Conservation (phyloP, 1,140 invertebrate species). For the Bombus waltoni region DNA sequence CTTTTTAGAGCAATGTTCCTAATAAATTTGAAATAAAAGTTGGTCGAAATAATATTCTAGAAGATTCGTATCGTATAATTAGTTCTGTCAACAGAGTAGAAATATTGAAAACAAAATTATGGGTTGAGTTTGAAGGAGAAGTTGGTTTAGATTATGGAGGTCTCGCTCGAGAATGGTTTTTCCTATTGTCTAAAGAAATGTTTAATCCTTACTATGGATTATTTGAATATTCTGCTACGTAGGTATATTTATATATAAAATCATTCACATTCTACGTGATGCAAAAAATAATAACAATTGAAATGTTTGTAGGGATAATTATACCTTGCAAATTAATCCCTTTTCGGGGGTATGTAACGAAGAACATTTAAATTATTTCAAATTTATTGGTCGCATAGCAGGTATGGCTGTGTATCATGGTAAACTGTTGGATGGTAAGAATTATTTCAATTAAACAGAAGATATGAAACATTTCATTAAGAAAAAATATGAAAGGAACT, state of each 20-base stretch:
- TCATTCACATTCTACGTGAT: slow-evolving; percentile 6
- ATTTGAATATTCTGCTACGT: slow-evolving; percentile 99
- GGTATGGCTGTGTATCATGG: slow-evolving; percentile 99
- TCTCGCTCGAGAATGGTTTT: slow-evolving; percentile 98
- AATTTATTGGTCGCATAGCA: slow-evolving; percentile 98
- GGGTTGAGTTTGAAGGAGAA: slow-evolving; percentile 99
- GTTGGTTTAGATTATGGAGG: slow-evolving; percentile 99
- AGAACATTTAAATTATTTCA: slow-evolving; percentile 98
- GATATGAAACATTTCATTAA: neutral
- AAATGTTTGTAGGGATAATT: slow-evolving; percentile 92
- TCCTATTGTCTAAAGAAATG: slow-evolving; percentile 99
- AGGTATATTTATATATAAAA: slow-evolving; percentile 55
- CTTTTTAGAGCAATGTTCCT: slow-evolving; percentile 93
- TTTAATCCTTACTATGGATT: slow-evolving; percentile 99
- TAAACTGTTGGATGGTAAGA: slow-evolving; percentile 95
- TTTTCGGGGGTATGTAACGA: slow-evolving; percentile 98
- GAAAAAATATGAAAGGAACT: neutral
- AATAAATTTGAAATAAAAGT: slow-evolving; percentile 99
- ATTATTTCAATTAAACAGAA: slow-evolving; percentile 2
- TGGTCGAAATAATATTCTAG: slow-evolving; percentile 93
- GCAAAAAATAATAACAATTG: slow-evolving; percentile 30
- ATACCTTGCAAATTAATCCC: slow-evolving; percentile 99
- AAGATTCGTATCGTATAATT: slow-evolving; percentile 97
- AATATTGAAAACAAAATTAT: slow-evolving; percentile 97
- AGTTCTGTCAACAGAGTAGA: slow-evolving; percentile 93